These are phyloP conservation scores for Clanis bilineata DNA, from an alignment of 2,888 invertebrate species.

Conservation along the genomic window DNA sequence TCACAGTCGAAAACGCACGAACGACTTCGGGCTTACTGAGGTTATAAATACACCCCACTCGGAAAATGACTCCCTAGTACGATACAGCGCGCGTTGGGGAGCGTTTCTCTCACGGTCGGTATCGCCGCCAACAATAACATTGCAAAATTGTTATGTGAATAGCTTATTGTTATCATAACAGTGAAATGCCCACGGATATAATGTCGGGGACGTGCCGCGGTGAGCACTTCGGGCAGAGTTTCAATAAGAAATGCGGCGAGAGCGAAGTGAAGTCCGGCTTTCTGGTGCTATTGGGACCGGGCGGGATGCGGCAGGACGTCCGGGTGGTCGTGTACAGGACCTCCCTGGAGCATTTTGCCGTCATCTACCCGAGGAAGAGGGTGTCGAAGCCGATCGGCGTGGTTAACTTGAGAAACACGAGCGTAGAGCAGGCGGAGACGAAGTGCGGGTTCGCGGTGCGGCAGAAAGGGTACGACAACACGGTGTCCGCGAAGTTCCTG, in stretches of 20 bases:
- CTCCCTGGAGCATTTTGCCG: constrained; percentile 85
- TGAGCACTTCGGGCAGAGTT: constrained; percentile 63
- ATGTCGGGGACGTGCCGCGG: constrained; percentile 53
- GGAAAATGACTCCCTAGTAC: constrained; percentile 54
- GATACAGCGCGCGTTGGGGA: constrained; percentile 34
- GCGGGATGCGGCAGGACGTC: constrained; percentile 82
- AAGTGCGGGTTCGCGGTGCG: constrained; percentile 81
- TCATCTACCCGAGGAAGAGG: constrained; percentile 85
- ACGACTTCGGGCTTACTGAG: constrained; percentile 40
- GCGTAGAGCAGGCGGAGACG: constrained; percentile 73
- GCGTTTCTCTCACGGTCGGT: constrained; percentile 31
- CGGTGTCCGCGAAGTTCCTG: constrained; percentile 82
- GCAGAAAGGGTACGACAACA: constrained; percentile 84
- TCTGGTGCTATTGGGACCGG: constrained; percentile 81
- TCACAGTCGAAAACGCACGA: constrained; percentile 52
- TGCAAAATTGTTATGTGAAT: constrained; percentile 45
- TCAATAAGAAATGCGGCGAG: constrained; percentile 60
- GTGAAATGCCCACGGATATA: constrained; percentile 67
- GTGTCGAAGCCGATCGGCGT: constrained; percentile 84
- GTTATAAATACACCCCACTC: constrained; percentile 53
- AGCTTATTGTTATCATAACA: constrained; percentile 45
- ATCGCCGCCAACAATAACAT: constrained; percentile 39
- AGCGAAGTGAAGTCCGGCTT: constrained; percentile 85
- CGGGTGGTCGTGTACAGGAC: constrained; percentile 85
- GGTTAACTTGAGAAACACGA: constrained; percentile 83